Percentiles rank a stretch among this genome's conserved stretches.
Evolutionary conservation across 2,888 invertebrate genomes (phyloP).

Genomic region (Synergus itoensis): DNA sequence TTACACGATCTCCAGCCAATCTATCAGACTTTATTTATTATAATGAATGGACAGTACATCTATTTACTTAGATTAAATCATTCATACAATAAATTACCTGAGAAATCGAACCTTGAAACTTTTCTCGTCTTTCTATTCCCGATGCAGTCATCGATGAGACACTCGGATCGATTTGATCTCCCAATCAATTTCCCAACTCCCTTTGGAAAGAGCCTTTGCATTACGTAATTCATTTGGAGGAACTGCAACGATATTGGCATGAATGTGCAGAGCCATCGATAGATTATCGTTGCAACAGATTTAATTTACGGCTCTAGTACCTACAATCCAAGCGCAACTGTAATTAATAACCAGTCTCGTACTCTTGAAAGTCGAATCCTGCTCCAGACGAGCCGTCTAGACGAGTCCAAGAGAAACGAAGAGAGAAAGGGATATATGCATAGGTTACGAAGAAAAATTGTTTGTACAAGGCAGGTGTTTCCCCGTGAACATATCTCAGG

Average conservation of each 20-base stretch:
- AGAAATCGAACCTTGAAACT: slow-evolving; percentile 23
- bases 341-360: slow-evolving; percentile 33
- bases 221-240: not conserved
- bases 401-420: slow-evolving; percentile 1
- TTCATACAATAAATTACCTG: not conserved
- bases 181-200: slow-evolving; percentile 11
- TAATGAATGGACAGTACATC: not conserved
- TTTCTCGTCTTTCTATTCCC: not conserved
- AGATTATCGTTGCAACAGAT: slow-evolving; percentile 32
- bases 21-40: not conserved
- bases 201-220: not conserved
- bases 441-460: slow-evolving; percentile 66
- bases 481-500: slow-evolving; percentile 55
- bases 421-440: slow-evolving; percentile 27
- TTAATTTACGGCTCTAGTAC: slow-evolving; percentile 35
- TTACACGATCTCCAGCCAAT: not conserved
- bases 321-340: slow-evolving; percentile 5
- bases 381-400: not conserved
- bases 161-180: slow-evolving; percentile 21
- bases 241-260: not conserved
- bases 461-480: slow-evolving; percentile 67
- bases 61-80: slow-evolving; percentile 23
- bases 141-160: slow-evolving; percentile 1
- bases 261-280: slow-evolving; percentile 29
- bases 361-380: slow-evolving; percentile 21